Percentiles rank a stretch among this genome's conserved stretches.
Conservation (phyloP, 2,797 vertebrate species). For the Protonibea diacanthus region DNA sequence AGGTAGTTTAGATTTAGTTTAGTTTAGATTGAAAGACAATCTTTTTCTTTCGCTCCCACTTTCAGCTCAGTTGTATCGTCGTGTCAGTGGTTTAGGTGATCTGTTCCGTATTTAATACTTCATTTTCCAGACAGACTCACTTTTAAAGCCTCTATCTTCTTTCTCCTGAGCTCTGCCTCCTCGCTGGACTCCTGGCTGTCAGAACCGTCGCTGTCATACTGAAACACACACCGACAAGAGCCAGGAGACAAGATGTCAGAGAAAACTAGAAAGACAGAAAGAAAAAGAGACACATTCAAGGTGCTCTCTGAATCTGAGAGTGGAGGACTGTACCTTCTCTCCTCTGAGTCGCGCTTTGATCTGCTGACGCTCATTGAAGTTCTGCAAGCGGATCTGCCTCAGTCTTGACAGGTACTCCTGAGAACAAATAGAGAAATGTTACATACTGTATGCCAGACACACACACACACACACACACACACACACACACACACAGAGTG, state of each 20-base stretch:
- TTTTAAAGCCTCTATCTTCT: slow-evolving; percentile 93
- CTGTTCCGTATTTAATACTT: not conserved
- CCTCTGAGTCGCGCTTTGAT: slow-evolving; percentile 97
- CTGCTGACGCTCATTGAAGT: slow-evolving; percentile 98
- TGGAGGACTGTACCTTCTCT: slow-evolving; percentile 88
- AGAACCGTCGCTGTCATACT: slow-evolving; percentile 90
- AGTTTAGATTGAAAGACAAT: not conserved
- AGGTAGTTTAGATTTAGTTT: too few species aligned
- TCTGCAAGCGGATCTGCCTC: slow-evolving; percentile 96
- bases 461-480: not conserved
- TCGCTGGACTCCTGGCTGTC: slow-evolving; percentile 91
- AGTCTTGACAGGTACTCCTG: slow-evolving; percentile 96
- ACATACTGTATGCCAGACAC: not conserved
- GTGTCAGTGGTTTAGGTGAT: not conserved
- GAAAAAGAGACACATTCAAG: slow-evolving; percentile 1
- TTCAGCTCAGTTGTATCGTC: too few species aligned
- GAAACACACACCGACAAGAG: slow-evolving; percentile 62
- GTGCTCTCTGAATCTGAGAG: slow-evolving; percentile 1
- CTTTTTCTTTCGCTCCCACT: not conserved
- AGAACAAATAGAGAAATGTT: slow-evolving; percentile 49
- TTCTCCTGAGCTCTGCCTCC: slow-evolving; percentile 90
- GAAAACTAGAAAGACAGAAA: not conserved
- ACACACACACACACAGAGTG: not conserved
- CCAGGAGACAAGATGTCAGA: slow-evolving; percentile 24
- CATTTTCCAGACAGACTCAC: slow-evolving; percentile 74